Evolutionary conservation across 1,140 invertebrate species (phyloP).

Genomic region (Charaxes varanes): DNA sequence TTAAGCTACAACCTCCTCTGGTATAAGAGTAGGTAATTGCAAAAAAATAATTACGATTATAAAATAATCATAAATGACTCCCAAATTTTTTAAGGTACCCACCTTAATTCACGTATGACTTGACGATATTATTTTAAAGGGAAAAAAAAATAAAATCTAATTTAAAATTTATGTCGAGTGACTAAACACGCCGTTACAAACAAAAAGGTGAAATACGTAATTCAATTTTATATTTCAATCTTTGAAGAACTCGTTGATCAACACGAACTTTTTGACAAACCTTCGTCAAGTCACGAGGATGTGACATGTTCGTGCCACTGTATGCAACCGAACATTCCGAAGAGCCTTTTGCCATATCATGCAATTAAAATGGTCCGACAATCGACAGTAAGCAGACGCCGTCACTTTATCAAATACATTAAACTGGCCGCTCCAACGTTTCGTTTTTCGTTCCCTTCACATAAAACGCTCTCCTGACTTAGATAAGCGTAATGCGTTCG

Average conservation of each 20-base stretch:
- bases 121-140: too few species aligned
- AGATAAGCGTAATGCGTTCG: conserved; percentile 65
- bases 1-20: too few species aligned
- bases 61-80: too few species aligned
- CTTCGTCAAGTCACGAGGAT: conserved; percentile 34
- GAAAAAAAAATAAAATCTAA: too few species aligned
- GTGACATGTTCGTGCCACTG: conserved; percentile 48
- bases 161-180: too few species aligned
- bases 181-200: too few species aligned
- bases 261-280: conserved; percentile 22
- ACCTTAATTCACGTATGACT: too few species aligned
- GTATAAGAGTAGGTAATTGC: too few species aligned
- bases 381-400: conserved; percentile 55
- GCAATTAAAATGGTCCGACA: conserved; percentile 52
- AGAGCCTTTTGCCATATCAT: conserved; percentile 44
- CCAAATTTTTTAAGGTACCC: too few species aligned
- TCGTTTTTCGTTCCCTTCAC: conserved; percentile 38
- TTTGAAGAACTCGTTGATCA: conserved; percentile 22
- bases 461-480: conserved; percentile 45
- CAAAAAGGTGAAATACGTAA: conserved; percentile 6
- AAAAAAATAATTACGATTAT: too few species aligned
- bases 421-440: conserved; percentile 55
- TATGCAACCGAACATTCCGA: conserved; percentile 20
- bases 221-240: conserved; percentile 15
- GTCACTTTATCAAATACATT: conserved; percentile 72